A percentile compares a stretch with the other conserved stretches of the same genome.
phyloP scores from a whole-genome alignment of 1,140 invertebrate genomes.

The Anastrepha obliqua region DNA sequence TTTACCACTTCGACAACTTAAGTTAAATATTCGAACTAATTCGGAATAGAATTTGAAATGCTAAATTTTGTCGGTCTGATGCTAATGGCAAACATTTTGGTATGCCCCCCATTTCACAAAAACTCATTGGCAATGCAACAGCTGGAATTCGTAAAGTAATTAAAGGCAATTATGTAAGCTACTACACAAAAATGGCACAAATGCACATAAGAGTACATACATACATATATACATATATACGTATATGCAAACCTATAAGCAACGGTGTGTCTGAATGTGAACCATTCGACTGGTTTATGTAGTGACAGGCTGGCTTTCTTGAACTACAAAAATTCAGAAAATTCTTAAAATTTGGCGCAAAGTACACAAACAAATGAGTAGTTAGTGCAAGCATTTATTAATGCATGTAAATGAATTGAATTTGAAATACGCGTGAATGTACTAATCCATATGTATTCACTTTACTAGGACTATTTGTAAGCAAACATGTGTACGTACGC shows the following conservation, averaged over 20 bases:
- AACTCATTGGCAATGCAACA: conserved; percentile 12
- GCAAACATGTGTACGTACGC: neutral
- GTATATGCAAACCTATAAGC: neutral
- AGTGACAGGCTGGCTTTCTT: neutral
- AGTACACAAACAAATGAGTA: neutral
- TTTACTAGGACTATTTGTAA: conserved; percentile 21
- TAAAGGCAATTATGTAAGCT: conserved; percentile 28
- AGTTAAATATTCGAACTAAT: neutral
- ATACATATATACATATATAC: neutral
- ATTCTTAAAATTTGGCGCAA: neutral
- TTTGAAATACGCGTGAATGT: neutral
- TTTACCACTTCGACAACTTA: neutral
- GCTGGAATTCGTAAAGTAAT: conserved; percentile 2
- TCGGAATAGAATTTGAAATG: neutral
- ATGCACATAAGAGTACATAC: neutral
- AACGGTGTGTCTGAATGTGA: no score
- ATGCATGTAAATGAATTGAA: conserved; percentile 6
- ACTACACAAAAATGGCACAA: neutral
- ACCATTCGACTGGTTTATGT: neutral
- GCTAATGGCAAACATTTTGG: neutral
- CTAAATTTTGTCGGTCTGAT: neutral
- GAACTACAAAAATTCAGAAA: neutral
- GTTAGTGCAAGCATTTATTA: neutral
- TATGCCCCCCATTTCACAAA: neutral
- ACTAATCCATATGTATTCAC: neutral